Evolutionary conservation across 2,113 vertebrate species (phyloP).

Genomic region (Opisthocomus hoazin): DNA sequence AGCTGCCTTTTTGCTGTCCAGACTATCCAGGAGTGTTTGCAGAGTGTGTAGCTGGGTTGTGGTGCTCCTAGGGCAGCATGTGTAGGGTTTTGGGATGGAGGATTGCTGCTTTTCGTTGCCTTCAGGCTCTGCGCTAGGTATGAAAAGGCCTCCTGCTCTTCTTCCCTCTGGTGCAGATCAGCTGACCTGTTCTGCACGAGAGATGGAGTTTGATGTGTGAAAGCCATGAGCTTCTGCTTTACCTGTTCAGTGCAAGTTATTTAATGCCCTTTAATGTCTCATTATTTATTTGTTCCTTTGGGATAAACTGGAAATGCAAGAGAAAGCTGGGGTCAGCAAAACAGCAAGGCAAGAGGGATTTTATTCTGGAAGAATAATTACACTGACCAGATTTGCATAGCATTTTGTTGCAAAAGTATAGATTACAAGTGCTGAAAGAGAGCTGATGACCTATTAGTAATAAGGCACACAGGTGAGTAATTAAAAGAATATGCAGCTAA

Average conservation of each 20-base stretch:
- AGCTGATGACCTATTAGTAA: not conserved
- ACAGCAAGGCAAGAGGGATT: constrained; percentile 6
- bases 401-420: constrained; percentile 37
- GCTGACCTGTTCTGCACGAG: not conserved
- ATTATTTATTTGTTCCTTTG: constrained; percentile 52
- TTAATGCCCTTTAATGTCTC: constrained; percentile 40
- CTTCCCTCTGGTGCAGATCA: not conserved
- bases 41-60: not conserved
- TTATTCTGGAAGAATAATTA: constrained; percentile 49
- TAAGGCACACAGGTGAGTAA: not conserved
- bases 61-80: not conserved
- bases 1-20: not conserved
- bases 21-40: not conserved
- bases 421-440: constrained; percentile 19
- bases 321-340: constrained; percentile 41
- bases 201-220: not conserved
- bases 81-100: not conserved
- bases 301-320: not conserved
- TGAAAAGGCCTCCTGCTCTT: not conserved
- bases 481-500: constrained; percentile 6
- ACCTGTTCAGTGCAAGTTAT: not conserved
- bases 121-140: not conserved
- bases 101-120: not conserved
- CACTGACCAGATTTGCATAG: constrained; percentile 48
- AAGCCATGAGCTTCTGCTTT: not conserved